Percentiles rank a stretch among this genome's conserved stretches.
phyloP scores from a whole-genome alignment of 2,113 vertebrate species.

The Nothocercus nigrocapillus region DNA sequence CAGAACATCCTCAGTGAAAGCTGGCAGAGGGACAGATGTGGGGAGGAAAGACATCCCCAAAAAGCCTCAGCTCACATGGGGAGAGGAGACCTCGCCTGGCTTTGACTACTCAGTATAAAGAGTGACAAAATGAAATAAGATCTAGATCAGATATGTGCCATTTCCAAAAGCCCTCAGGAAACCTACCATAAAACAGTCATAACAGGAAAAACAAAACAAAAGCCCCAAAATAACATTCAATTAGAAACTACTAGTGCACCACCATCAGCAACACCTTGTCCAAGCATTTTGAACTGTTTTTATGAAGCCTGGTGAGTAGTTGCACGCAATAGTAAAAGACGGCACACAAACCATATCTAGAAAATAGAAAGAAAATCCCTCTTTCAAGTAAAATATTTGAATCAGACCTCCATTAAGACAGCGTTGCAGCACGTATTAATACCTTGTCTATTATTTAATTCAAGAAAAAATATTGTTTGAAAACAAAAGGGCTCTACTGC shows the following conservation, averaged over 20 bases:
- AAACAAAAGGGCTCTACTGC: conserved; percentile 41
- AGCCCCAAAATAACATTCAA: neutral
- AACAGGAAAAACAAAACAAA: neutral
- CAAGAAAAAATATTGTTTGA: neutral
- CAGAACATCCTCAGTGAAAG: neutral
- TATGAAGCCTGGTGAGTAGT: neutral
- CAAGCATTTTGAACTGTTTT: neutral
- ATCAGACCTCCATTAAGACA: neutral
- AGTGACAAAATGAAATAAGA: conserved; percentile 2
- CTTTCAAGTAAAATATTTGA: neutral
- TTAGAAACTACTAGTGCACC: neutral
- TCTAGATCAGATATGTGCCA: neutral
- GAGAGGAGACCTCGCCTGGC: neutral
- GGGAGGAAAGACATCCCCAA: neutral
- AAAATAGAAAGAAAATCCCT: neutral
- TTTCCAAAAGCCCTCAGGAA: neutral
- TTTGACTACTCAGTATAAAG: neutral
- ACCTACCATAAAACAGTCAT: neutral
- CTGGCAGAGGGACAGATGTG: too few relatives aligned
- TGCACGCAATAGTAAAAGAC: neutral
- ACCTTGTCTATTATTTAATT: neutral
- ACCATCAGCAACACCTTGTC: neutral
- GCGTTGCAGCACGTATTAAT: neutral
- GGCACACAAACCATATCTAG: neutral
- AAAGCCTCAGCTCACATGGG: neutral